Base-by-base conservation (phyloP, 2,113 vertebrate species). In the Echinops telfairi region DNA sequence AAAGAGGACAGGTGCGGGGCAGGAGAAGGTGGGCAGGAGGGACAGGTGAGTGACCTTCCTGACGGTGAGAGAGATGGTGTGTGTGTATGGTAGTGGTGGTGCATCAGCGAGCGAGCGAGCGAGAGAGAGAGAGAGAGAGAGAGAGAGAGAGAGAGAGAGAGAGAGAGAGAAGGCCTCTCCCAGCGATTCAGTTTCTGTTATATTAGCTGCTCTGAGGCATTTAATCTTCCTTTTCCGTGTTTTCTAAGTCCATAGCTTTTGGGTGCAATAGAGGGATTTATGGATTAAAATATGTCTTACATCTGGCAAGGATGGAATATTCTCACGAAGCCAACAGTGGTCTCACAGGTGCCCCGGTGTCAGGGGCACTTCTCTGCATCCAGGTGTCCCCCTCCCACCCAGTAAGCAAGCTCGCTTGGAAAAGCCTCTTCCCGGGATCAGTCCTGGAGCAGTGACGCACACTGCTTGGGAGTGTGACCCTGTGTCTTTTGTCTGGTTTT, bases 281-380 rank as follows among this genome's bases (percentile, higher is more conserved):
- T 76, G 85, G 84, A 84, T 95, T 91, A 85, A 93, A 93, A 94
- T 83, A 83, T 40, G 57, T 87, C 88, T 88, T 80, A 73, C 27
- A 93, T 33, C 57, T 64, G 75, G 79, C 68, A 90, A 77, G 66
- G 9, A 43, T 31, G 25, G 17, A 88, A 66, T 76, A 92, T 40
- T 83, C 57, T 77, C 92, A 38, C 31, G 92, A 79, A 71, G 58
- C 83, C 76, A 33, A 47, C 0, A 82, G 86, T 19, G 83, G 86
- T 58, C 73, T 91, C 68, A 14, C 25, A 57, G 75, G 88, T 77
- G 47, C 40, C 53, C 36, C 25, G 36, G 87, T 17, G 12, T 43
- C 22, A 33, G 0, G 78, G 68, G 53, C 27, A 29, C 71, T 47
- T 62, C 83, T 83, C 38, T 27, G 79, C 57, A 75, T 17, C 33